These are phyloP conservation scores for Zaprionus lineosus DNA, from an alignment of 2,888 invertebrate species.

Conservation along the genomic window DNA sequence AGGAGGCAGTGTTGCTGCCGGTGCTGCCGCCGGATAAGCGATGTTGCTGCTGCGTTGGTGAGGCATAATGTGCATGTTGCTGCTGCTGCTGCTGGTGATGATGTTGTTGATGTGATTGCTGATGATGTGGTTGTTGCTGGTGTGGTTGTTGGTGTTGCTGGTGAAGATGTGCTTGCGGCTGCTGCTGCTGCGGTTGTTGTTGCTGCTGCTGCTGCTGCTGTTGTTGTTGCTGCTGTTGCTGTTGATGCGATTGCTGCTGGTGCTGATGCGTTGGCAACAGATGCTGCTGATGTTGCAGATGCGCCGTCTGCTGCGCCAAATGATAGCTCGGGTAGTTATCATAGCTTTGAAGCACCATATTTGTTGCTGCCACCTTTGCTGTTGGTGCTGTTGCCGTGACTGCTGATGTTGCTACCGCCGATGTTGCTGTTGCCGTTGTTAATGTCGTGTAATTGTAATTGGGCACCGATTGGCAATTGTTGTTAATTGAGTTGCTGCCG, in stretches of 20 bases:
- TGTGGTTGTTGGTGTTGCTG: slow-evolving; percentile 49
- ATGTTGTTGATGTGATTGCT: slow-evolving; percentile 46
- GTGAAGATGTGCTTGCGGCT: slow-evolving; percentile 22
- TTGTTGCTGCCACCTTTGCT: slow-evolving; percentile 34
- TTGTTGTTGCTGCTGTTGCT: slow-evolving; percentile 43
- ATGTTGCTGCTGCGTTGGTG: slow-evolving; percentile 69
- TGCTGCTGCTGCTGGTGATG: slow-evolving; percentile 50
- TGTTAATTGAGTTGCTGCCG: slow-evolving; percentile 66
- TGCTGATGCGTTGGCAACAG: slow-evolving; percentile 41
- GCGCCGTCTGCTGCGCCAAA: slow-evolving; percentile 72
- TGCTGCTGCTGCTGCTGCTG: slow-evolving; percentile 51
- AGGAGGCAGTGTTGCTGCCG: slow-evolving; percentile 70
- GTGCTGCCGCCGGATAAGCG: slow-evolving; percentile 81
- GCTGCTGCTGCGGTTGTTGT: slow-evolving; percentile 31
- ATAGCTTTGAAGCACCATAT: slow-evolving; percentile 82
- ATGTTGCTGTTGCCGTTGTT: slow-evolving; percentile 18
- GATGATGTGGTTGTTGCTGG: slow-evolving; percentile 48
- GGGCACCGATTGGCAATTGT: slow-evolving; percentile 67
- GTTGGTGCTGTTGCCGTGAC: slow-evolving; percentile 67
- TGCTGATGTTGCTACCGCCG: slow-evolving; percentile 60
- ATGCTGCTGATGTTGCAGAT: slow-evolving; percentile 59
- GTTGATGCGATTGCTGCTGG: too few relatives aligned
- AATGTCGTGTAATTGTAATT: slow-evolving; percentile 63
- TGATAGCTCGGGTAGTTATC: slow-evolving; percentile 81
- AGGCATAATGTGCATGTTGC: slow-evolving; percentile 54